Evolutionary conservation across 64 coral and sea anemone genomes (phyloP).

Genomic region (Pachyseris speciosa): DNA sequence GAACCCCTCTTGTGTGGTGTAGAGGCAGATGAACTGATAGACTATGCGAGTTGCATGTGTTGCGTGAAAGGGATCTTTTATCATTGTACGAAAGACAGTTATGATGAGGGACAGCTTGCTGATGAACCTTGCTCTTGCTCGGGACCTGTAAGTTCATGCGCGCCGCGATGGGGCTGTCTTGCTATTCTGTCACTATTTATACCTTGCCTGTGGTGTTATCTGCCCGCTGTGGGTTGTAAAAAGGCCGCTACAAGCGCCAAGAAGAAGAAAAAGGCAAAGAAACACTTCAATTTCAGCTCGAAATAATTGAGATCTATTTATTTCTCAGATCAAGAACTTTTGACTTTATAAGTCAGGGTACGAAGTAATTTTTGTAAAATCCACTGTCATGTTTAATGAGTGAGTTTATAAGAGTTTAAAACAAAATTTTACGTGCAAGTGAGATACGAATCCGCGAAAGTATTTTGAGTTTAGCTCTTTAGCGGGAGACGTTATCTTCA

Average conservation of each 20-base stretch:
- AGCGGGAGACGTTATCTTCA: constrained; percentile 22
- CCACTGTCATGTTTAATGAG: constrained; percentile 6
- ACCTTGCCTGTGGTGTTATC: constrained; percentile 90
- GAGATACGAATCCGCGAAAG: not conserved
- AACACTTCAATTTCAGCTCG: constrained; percentile 55
- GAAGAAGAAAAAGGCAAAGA: constrained; percentile 53
- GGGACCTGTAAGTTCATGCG: constrained; percentile 81
- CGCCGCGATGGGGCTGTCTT: constrained; percentile 92
- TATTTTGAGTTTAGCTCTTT: not conserved
- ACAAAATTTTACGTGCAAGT: constrained; percentile 14
- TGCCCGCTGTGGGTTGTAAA: constrained; percentile 82
- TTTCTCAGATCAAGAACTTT: constrained; percentile 30
- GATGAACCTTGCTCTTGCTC: constrained; percentile 95
- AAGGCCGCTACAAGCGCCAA: constrained; percentile 62
- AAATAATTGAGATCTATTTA: constrained; percentile 16
- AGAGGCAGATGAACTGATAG: constrained; percentile 84
- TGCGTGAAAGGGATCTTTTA: constrained; percentile 96
- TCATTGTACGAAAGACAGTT: constrained; percentile 93
- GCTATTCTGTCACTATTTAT: constrained; percentile 83
- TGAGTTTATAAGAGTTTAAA: constrained; percentile 18
- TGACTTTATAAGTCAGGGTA: constrained; percentile 92
- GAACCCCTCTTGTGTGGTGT: constrained; percentile 66
- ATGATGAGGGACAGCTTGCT: constrained; percentile 86
- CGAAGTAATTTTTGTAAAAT: constrained; percentile 88
- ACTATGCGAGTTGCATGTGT: constrained; percentile 98